These are phyloP conservation scores for Heliconius cydno DNA, from an alignment of 2,888 invertebrate species.

Conservation along the genomic window DNA sequence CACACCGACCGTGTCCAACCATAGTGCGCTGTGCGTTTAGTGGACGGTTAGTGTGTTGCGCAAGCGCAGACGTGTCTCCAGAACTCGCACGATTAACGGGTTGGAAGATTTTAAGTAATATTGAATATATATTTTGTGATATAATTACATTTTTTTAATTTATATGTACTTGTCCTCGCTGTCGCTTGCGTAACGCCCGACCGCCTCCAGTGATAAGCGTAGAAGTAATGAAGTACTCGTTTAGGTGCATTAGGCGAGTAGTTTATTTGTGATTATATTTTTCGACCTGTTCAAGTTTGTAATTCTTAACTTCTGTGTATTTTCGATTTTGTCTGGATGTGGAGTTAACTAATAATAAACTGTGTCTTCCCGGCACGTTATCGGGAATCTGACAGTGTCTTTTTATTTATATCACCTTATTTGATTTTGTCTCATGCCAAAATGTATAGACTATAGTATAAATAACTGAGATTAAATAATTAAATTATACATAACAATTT, in stretches of 20 bases:
- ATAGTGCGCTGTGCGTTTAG: conserved; percentile 79
- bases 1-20: conserved; percentile 87
- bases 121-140: conserved; percentile 3
- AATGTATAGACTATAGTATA: no score
- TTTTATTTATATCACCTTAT: conserved; percentile 52
- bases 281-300: conserved; percentile 74
- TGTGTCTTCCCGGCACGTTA: conserved; percentile 66
- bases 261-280: conserved; percentile 73
- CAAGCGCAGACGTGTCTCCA: background rate
- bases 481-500: background rate
- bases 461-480: no score
- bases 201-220: conserved; percentile 64
- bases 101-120: background rate
- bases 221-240: conserved; percentile 56
- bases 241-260: conserved; percentile 66
- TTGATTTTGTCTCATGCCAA: background rate
- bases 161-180: no score
- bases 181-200: background rate
- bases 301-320: conserved; percentile 73
- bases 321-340: conserved; percentile 77
- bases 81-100: background rate
- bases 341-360: conserved; percentile 79
- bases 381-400: conserved; percentile 61
- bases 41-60: conserved; percentile 6
- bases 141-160: background rate